Evolutionary conservation across 2,888 invertebrate genomes (phyloP).

Genomic region (Acanthosepion pharaonis): DNA sequence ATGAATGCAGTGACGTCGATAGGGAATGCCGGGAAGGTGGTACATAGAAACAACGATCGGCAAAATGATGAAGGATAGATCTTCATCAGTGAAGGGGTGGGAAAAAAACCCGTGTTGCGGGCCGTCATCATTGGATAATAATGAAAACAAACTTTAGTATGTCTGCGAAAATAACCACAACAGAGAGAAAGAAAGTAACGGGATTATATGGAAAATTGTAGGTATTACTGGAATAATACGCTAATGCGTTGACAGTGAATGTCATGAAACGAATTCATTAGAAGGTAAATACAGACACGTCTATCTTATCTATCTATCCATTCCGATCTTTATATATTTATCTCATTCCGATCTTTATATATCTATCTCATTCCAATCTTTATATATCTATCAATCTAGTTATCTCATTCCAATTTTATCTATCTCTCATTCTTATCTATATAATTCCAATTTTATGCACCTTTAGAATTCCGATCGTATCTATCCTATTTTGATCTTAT

Average conservation of each 20-base stretch:
- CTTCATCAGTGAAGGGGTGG: not conserved
- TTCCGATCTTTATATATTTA: not conserved
- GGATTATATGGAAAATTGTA: not conserved
- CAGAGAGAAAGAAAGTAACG: not conserved
- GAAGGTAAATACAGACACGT: not conserved
- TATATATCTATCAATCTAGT: not conserved
- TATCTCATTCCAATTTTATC: not conserved
- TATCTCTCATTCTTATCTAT: not conserved
- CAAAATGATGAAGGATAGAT: not conserved
- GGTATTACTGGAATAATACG: not conserved
- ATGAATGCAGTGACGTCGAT: not conserved
- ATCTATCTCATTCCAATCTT: not conserved
- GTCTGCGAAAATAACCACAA: constrained; percentile 33
- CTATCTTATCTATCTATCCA: not conserved
- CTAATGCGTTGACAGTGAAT: not conserved
- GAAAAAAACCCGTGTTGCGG: not conserved
- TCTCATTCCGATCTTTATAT: not conserved
- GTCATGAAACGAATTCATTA: not conserved
- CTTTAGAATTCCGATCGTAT: not conserved
- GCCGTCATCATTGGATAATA: not conserved
- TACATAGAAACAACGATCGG: not conserved
- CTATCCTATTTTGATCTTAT: too few species aligned
- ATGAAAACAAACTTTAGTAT: constrained; percentile 11
- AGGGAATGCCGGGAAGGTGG: not conserved
- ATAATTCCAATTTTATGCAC: not conserved